phyloP scores from a whole-genome alignment of 1,140 invertebrate genomes.

The Hirudo medicinalis region DNA sequence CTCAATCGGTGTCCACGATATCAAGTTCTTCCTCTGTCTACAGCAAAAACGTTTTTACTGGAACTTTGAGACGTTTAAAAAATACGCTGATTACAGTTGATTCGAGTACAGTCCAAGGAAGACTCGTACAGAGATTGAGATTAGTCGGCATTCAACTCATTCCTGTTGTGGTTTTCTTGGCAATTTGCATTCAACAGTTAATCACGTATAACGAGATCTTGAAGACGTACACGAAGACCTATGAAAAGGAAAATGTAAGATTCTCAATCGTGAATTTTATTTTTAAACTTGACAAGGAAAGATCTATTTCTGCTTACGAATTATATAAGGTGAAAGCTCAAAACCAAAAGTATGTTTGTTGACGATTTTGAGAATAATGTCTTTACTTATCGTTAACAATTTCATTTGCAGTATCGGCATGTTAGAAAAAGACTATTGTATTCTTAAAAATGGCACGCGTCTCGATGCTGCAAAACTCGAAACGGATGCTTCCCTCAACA shows the following conservation, averaged over 20 bases:
- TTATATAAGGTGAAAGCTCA: neutral
- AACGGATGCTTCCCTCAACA: too few species aligned
- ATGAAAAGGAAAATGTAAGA: neutral
- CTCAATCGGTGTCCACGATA: neutral
- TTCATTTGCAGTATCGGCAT: too few species aligned
- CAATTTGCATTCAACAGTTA: neutral
- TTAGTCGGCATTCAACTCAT: neutral
- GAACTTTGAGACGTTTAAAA: neutral
- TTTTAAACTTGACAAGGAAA: constrained; percentile 3
- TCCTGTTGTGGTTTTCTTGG: neutral
- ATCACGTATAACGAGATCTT: neutral
- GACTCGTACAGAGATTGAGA: neutral
- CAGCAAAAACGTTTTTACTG: neutral
- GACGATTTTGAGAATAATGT: too few species aligned
- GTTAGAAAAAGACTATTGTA: too few species aligned
- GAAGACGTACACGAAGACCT: neutral
- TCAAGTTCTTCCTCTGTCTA: neutral
- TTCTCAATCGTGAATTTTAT: neutral
- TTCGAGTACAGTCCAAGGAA: constrained; percentile 1
- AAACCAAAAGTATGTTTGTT: too few species aligned
- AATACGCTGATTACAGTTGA: neutral
- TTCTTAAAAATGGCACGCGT: too few species aligned
- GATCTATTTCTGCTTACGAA: neutral
- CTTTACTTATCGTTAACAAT: too few species aligned
- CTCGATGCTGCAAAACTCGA: too few species aligned